phyloP scores from a whole-genome alignment of 2,113 vertebrate genomes.

The Clarias macrocephalus region DNA sequence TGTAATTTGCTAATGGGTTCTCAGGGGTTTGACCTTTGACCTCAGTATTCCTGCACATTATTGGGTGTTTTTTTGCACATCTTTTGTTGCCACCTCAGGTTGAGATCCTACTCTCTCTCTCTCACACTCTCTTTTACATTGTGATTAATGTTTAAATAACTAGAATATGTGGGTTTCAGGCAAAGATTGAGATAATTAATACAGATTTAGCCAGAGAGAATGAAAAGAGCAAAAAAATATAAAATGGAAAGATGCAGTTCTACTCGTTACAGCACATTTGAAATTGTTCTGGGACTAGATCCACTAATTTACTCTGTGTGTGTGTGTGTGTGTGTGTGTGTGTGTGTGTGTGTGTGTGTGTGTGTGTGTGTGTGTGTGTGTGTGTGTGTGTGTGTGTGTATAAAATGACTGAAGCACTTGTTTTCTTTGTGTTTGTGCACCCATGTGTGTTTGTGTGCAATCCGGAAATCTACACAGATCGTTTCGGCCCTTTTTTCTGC shows the following conservation, averaged over 20 bases:
- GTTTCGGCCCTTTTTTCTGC: conserved; percentile 26
- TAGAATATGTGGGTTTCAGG: background rate
- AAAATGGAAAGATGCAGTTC: conserved; percentile 57
- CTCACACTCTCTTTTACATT: background rate
- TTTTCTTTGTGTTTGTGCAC: conserved; percentile 28
- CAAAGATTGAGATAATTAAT: background rate
- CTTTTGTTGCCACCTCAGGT: background rate
- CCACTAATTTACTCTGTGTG: conserved; percentile 72
- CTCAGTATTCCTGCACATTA: conserved; percentile 11
- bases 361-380: background rate
- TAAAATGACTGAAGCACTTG: conserved; percentile 7
- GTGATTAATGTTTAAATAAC: background rate
- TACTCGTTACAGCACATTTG: conserved; percentile 22
- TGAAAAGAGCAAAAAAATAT: conserved; percentile 66
- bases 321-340: background rate
- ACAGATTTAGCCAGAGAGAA: background rate
- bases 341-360: background rate
- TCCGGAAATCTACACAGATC: conserved; percentile 29
- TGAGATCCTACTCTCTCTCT: background rate
- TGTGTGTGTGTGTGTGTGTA: background rate
- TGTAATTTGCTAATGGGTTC: conserved; percentile 22
- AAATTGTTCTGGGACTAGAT: conserved; percentile 79
- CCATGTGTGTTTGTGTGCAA: conserved; percentile 37
- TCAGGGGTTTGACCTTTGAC: conserved; percentile 24
- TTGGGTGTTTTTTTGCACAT: background rate